These are phyloP conservation scores for Ditula angustiorana DNA, from an alignment of 2,888 invertebrate genomes.

Conservation along the genomic window DNA sequence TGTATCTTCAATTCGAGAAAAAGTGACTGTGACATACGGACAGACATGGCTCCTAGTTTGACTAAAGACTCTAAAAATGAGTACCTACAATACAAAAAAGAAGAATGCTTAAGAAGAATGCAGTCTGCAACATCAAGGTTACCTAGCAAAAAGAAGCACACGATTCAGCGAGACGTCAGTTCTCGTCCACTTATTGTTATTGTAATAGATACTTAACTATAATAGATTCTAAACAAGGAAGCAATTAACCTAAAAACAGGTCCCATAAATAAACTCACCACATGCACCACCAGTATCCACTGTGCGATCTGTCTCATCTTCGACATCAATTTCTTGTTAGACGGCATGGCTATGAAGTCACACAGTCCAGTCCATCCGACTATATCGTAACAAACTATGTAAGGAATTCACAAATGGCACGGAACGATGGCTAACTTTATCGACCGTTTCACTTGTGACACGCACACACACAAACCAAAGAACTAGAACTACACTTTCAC, in stretches of 20 bases:
- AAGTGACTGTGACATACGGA: too few species aligned
- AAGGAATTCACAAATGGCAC: constrained; percentile 78
- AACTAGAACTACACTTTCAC: constrained; percentile 81
- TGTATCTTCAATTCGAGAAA: too few species aligned
- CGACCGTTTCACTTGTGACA: constrained; percentile 82
- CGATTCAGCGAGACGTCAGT: background rate
- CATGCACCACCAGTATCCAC: constrained; percentile 80
- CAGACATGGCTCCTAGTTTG: too few species aligned
- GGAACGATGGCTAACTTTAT: constrained; percentile 77
- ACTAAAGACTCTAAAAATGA: too few species aligned
- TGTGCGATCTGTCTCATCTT: constrained; percentile 79
- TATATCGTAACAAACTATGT: constrained; percentile 57
- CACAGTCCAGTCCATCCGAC: constrained; percentile 37
- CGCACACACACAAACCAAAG: constrained; percentile 73
- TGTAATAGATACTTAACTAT: constrained; percentile 9
- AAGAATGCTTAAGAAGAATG: background rate
- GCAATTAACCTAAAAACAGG: constrained; percentile 24
- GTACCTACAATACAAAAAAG: too few species aligned
- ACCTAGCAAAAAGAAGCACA: background rate
- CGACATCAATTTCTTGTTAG: constrained; percentile 78
- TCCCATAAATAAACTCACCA: constrained; percentile 66
- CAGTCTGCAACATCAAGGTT: background rate
- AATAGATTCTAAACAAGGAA: constrained; percentile 24
- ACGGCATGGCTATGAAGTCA: constrained; percentile 71
- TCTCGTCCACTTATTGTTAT: constrained; percentile 3